Base-by-base conservation (phyloP, 2,797 vertebrate species). In the Balearica regulorum region DNA sequence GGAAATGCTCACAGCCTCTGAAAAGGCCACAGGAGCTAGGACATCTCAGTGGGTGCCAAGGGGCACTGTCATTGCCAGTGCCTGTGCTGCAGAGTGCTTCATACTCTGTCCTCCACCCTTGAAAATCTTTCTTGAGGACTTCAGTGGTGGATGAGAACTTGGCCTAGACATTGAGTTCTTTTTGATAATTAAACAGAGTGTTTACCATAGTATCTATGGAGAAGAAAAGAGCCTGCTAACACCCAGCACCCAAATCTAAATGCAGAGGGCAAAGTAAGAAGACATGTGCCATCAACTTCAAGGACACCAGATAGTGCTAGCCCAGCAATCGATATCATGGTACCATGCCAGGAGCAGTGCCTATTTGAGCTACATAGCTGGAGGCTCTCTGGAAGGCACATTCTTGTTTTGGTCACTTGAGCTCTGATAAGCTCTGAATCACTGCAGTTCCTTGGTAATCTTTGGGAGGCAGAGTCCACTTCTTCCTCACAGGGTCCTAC, bases 1-100 rank as follows among this genome's bases (percentile, higher is more conserved):
- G 75, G 75, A 93, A 95, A 83, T 11, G 22, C 41, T 91, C 41
- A 37, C 26, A 93, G 79, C 18, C 11, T 91, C 49, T n/a, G 39
- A 61, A 60, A 88, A 81, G 22, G 33, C 28, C 75, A 31, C 37
- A 44, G 46, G 29, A 80, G 6, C 53, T 76, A 48, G 0, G 2
- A 7, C 2, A 1, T 41, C 11, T 8, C 31, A 13, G 49, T 29
- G 39, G 16, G 13, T 87, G 64, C 55, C 54, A 51, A 70, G 65
- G 35, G 72, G 24, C 41, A 64, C 41, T 46, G 31, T 16, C 41
- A 16, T 11, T 54, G 44, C 13, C 33, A 49, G 31, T 55, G 60
- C 87, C 24, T 33, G 33, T 49, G 48, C 88, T 79, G 29, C 55
- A 29, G 37, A 89, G 29, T 8, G 12, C 46, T 39, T 93, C 48